These are phyloP conservation scores for Myiozetetes cayanensis DNA, from an alignment of 2,113 vertebrate genomes.

Conservation along the genomic window DNA sequence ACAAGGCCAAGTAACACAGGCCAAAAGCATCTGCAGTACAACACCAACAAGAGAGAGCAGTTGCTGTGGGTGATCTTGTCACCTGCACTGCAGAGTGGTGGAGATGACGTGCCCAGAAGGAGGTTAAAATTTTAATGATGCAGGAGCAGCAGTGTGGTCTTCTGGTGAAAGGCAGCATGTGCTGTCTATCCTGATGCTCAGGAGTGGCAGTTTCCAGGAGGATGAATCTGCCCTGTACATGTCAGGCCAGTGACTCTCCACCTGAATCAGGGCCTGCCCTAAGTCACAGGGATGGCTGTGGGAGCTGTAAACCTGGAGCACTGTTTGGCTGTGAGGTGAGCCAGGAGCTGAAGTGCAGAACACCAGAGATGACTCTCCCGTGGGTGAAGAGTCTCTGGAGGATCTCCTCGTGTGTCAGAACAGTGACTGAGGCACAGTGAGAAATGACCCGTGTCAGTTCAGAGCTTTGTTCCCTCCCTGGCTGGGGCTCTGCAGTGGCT, in stretches of 20 bases:
- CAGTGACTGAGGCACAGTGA: not conserved
- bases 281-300: not conserved
- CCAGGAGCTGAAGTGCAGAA: not conserved
- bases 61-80: not conserved
- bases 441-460: not conserved
- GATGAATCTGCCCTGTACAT: not conserved
- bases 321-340: not conserved
- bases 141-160: not conserved
- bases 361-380: not conserved
- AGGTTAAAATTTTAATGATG: not conserved
- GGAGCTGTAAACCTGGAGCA: not conserved
- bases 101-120: not conserved
- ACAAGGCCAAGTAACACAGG: not conserved
- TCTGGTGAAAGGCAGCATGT: not conserved
- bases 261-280: not conserved
- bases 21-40: not conserved
- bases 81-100: not conserved
- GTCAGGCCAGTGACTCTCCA: not conserved
- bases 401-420: not conserved
- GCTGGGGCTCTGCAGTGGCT: rapidly evolving
- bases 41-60: not conserved
- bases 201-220: not conserved
- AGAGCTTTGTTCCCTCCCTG: not conserved
- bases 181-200: not conserved
- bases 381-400: not conserved